These are phyloP conservation scores for Pangasius mekongensis DNA, from an alignment of 2,797 vertebrate genomes.

Conservation along the genomic window DNA sequence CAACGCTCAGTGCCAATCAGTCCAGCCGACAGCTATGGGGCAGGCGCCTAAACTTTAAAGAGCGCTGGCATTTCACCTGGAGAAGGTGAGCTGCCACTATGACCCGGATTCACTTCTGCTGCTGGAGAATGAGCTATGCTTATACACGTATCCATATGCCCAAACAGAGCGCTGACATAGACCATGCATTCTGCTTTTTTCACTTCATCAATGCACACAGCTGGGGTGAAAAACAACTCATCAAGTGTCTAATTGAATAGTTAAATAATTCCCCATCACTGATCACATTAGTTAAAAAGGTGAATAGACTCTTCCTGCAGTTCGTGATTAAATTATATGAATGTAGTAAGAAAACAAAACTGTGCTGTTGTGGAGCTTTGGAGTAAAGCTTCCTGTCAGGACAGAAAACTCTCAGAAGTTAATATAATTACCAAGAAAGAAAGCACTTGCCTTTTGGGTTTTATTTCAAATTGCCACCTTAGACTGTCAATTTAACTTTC, in stretches of 20 bases:
- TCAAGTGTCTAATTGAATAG: conserved; percentile 52
- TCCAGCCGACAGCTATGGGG: conserved; percentile 32
- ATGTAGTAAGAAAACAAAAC: neutral
- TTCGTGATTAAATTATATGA: conserved; percentile 51
- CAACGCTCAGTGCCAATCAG: conserved; percentile 50
- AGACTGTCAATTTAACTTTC: conserved; percentile 45
- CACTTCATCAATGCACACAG: conserved; percentile 36
- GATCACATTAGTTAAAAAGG: conserved; percentile 49
- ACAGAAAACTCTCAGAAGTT: conserved; percentile 29
- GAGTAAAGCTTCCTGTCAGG: neutral
- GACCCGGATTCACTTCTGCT: neutral
- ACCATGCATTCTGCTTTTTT: conserved; percentile 27
- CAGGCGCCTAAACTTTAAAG: conserved; percentile 43
- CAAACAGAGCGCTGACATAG: neutral
- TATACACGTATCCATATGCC: neutral
- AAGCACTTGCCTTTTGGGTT: conserved; percentile 5
- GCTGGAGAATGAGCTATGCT: neutral
- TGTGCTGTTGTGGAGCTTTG: neutral
- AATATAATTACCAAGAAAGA: conserved; percentile 30
- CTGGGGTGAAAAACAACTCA: conserved; percentile 39
- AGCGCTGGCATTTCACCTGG: conserved; percentile 51
- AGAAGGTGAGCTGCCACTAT: conserved; percentile 8
- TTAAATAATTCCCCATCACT: conserved; percentile 51
- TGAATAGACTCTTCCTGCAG: conserved; percentile 44
- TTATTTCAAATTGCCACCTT: conserved; percentile 52